Conservation (phyloP, 2,113 vertebrate genomes). For the Archilochus colubris region DNA sequence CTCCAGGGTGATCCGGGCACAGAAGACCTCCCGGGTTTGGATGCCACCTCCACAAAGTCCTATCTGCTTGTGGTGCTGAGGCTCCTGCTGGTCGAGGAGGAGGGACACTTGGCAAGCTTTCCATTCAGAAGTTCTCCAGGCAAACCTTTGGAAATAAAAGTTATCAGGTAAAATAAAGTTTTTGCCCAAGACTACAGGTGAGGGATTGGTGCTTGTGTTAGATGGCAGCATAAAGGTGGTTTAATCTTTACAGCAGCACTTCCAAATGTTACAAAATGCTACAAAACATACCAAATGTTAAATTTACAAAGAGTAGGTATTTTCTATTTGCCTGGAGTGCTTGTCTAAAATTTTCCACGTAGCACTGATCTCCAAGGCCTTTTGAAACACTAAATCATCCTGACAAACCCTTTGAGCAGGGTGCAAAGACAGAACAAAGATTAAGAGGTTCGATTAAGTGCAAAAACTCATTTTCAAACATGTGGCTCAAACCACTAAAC, state of each 20-base stretch:
- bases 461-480: slow-evolving; percentile 33
- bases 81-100: slow-evolving; percentile 84
- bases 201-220: neutral
- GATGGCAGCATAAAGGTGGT: neutral
- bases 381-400: slow-evolving; percentile 35
- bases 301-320: slow-evolving; percentile 4
- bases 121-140: slow-evolving; percentile 93
- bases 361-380: neutral
- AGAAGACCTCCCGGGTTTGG: slow-evolving; percentile 90
- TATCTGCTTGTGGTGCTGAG: slow-evolving; percentile 62
- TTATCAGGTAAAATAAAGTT: neutral
- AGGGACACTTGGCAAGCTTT: slow-evolving; percentile 85
- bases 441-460: slow-evolving; percentile 46
- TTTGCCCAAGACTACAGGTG: neutral
- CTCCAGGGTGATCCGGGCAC: slow-evolving; percentile 78
- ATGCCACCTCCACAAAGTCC: slow-evolving; percentile 90
- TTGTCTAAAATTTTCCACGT: neutral
- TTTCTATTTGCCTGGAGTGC: neutral
- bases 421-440: neutral
- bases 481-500: neutral
- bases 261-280: neutral
- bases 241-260: neutral
- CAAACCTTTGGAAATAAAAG: slow-evolving; percentile 79
- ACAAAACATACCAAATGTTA: neutral
- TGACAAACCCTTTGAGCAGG: slow-evolving; percentile 19